Base-by-base conservation (phyloP, 2,888 invertebrate genomes). In the Schizotus pectinicornis region DNA sequence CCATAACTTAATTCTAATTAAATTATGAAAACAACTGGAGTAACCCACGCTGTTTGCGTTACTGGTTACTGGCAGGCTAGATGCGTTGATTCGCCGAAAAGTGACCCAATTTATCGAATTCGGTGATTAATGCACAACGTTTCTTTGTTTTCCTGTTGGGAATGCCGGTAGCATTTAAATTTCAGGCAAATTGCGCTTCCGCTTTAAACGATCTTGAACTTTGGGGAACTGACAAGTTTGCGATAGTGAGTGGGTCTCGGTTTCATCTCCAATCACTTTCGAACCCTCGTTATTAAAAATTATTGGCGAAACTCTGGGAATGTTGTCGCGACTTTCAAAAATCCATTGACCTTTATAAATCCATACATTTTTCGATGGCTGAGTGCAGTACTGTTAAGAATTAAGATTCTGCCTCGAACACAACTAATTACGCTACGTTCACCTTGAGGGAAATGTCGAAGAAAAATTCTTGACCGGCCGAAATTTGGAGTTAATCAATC, bases 371-470 rank as follows among this genome's bases (percentile, higher is more conserved):
- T 54, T 53, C 59, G 35, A 31, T 58, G 43, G 36, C 36, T 48
- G 58, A 39, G 42, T 48, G 11, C 43, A 47, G 41, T 37, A 58
- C 54, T 47, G 54, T 54, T 54, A 54, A 50, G 36, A 11, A 52
- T 41, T 43, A 45, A 30, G 22, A 53, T 53, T 34, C 51, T 38
- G 45, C 30, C 37, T 51, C 45, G 48, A 53, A 52, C 42, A 43
- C 54, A 54, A 43, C 53, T 57, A 48, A 58, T 58, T 55, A 52
- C 35, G 45, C 32, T 14, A 48, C 32, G 45, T 51, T 53, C 48
- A 9, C 52, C 42, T 45, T 50, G 59, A 48, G 54, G 49, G 54
- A 59, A 49, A 59, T 59, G 32, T 59, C 36, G 59, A 39, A 54
- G 54, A 34, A 37, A 9, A n/a, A 9, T 8, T 22, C 5, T 43